A percentile compares a stretch with the other conserved stretches of the same genome.
Conservation (phyloP, 2,113 vertebrate species). For the Oncorhynchus tshawytscha region DNA sequence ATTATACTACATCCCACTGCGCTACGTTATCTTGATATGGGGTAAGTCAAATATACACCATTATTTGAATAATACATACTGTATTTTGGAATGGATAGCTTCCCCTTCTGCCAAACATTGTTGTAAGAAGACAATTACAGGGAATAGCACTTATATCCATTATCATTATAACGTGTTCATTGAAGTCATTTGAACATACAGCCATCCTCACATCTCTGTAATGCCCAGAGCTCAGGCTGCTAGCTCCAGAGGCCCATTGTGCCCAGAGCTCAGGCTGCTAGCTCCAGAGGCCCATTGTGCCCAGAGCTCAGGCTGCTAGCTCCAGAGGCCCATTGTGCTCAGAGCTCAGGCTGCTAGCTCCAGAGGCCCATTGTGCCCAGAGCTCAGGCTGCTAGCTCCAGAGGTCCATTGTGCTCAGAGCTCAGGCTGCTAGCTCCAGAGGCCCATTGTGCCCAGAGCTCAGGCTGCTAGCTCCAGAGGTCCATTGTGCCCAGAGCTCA, state of each 20-base stretch:
- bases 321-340: conserved; percentile 44
- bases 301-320: conserved; percentile 30
- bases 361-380: conserved; percentile 43
- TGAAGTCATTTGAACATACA: conserved; percentile 47
- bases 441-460: conserved; percentile 31
- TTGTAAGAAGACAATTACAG: not conserved
- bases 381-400: conserved; percentile 36
- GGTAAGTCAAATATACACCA: conserved; percentile 76
- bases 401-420: conserved; percentile 40
- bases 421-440: conserved; percentile 44
- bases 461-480: conserved; percentile 46
- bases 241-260: conserved; percentile 48
- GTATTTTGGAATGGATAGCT: not conserved
- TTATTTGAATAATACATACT: conserved; percentile 26
- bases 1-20: conserved; percentile 85
- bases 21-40: conserved; percentile 93
- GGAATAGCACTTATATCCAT: not conserved
- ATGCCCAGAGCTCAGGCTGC: conserved; percentile 61
- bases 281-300: conserved; percentile 47
- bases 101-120: not conserved
- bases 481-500: conserved; percentile 58
- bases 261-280: conserved; percentile 28
- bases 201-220: conserved; percentile 58
- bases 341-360: conserved; percentile 31
- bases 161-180: conserved; percentile 31